Conservation (phyloP, 2,113 vertebrate species). For the Scophthalmus maximus region DNA sequence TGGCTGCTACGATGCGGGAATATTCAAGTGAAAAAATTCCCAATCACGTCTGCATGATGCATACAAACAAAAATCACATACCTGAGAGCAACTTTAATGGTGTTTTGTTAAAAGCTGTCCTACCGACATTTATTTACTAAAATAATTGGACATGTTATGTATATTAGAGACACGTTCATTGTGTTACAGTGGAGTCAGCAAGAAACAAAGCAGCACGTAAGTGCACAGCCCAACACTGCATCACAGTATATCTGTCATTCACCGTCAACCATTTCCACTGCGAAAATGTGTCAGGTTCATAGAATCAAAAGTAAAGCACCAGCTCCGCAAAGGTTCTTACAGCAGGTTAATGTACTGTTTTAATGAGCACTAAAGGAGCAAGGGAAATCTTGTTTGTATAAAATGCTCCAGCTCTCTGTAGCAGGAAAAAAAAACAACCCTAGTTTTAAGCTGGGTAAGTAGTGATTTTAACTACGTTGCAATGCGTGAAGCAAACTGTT, state of each 20-base stretch:
- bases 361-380: slow-evolving; percentile 55
- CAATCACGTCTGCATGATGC: not conserved
- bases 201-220: slow-evolving; percentile 58
- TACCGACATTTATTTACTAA: slow-evolving; percentile 3
- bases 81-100: not conserved
- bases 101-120: slow-evolving; percentile 4
- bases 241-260: slow-evolving; percentile 38
- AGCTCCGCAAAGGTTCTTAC: slow-evolving; percentile 40
- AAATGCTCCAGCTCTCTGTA: slow-evolving; percentile 29
- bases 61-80: slow-evolving; percentile 1
- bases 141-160: slow-evolving; percentile 36
- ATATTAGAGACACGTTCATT: slow-evolving; percentile 48
- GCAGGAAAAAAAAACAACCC: not conserved
- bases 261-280: slow-evolving; percentile 20
- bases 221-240: not conserved
- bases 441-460: slow-evolving; percentile 19
- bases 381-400: slow-evolving; percentile 24
- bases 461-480: slow-evolving; percentile 11
- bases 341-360: slow-evolving; percentile 61
- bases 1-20: not conserved
- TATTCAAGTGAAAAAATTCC: not conserved
- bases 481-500: slow-evolving; percentile 36
- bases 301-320: slow-evolving; percentile 50
- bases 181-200: slow-evolving; percentile 36
- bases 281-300: slow-evolving; percentile 45